These are phyloP conservation scores for Ceyx melanurus DNA, from an alignment of 2,113 vertebrate genomes.

Conservation along the genomic window DNA sequence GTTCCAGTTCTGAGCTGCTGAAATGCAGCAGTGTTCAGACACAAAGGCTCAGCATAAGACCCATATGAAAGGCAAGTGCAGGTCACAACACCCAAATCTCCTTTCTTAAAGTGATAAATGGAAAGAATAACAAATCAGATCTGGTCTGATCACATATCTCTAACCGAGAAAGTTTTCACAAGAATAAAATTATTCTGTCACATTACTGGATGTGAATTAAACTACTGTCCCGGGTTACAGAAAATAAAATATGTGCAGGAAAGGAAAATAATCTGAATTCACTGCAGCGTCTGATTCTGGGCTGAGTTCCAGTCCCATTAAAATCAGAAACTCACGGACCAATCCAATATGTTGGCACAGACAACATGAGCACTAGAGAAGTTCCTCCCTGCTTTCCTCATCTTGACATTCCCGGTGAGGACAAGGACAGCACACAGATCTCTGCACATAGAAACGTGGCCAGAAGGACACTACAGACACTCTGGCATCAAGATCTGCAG, in stretches of 20 bases:
- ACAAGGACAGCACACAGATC: background rate
- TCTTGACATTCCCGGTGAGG: slow-evolving; percentile 13
- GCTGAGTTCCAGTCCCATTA: slow-evolving; percentile 54
- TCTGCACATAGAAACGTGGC: fast-evolving
- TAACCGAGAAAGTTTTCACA: background rate
- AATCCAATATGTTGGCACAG: slow-evolving; percentile 42
- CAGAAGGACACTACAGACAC: background rate
- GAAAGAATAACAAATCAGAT: background rate
- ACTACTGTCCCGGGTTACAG: background rate
- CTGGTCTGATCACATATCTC: background rate
- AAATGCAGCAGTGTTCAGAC: background rate
- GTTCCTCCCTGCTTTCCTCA: background rate
- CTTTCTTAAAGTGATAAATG: background rate
- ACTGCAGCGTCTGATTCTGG: slow-evolving; percentile 23
- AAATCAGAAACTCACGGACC: slow-evolving; percentile 39
- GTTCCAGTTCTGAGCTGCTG: background rate
- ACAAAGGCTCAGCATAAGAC: background rate
- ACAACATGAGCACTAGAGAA: background rate
- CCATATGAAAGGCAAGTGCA: background rate
- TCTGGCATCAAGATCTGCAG: background rate
- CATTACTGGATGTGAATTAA: background rate
- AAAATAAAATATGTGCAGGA: slow-evolving; percentile 32
- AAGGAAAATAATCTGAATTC: slow-evolving; percentile 54
- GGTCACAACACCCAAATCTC: background rate
- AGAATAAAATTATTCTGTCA: background rate